Percentiles rank a stretch among this genome's conserved stretches.
Conservation (phyloP, 2,888 invertebrate species). For the Dromius quadrimaculatus region DNA sequence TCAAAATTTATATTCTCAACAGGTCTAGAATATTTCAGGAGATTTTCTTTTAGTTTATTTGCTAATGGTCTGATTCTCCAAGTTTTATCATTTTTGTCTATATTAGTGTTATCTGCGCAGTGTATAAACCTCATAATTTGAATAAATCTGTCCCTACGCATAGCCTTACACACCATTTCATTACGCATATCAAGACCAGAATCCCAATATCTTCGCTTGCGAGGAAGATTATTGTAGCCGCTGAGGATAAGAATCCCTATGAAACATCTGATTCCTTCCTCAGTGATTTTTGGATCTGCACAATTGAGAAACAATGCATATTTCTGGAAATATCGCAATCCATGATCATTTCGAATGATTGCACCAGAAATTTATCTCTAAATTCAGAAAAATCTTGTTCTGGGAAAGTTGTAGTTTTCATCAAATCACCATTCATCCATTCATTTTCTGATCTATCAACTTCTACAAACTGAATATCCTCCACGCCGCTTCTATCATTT, state of each 20-base stretch:
- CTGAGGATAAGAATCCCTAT: constrained; percentile 54
- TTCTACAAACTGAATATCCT: neutral
- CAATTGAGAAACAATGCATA: constrained; percentile 28
- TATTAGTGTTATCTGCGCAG: constrained; percentile 52
- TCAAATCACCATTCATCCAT: constrained; percentile 2
- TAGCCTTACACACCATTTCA: constrained; percentile 52
- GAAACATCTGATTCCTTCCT: constrained; percentile 53
- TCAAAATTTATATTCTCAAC: constrained; percentile 57
- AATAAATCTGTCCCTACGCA: constrained; percentile 54
- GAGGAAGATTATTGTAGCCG: constrained; percentile 54
- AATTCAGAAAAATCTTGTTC: neutral
- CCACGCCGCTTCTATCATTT: neutral
- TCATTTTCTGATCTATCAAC: neutral
- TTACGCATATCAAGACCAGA: constrained; percentile 48
- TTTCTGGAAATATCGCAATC: constrained; percentile 22
- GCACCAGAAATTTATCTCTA: neutral
- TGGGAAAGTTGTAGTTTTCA: constrained; percentile 4
- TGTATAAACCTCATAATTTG: constrained; percentile 53
- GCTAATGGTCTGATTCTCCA: constrained; percentile 56
- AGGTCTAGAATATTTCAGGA: constrained; percentile 51
- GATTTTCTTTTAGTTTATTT: constrained; percentile 49
- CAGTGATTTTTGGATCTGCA: constrained; percentile 3
- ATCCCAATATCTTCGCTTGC: constrained; percentile 54
- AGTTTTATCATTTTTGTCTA: constrained; percentile 55
- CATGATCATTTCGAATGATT: constrained; percentile 38